Evolutionary conservation across 92 coral and sea anemone genomes (phyloP), one percentile per base, ranked within the genome.

Genomic region (Phenganax marumi): DNA sequence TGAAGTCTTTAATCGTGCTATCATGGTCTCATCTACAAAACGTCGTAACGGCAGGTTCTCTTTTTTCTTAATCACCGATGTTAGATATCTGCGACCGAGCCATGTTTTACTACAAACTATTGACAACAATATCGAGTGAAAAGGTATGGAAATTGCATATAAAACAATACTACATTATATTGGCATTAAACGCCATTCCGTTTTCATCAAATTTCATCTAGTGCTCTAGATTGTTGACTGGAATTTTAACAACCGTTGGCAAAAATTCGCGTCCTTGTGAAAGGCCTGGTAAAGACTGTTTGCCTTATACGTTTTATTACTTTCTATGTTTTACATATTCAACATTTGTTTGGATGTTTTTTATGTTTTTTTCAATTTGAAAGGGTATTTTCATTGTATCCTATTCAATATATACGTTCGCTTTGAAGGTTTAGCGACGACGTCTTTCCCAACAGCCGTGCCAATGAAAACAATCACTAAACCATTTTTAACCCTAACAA

Each of bases 61-160:
- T 26, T 49, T 8, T 81, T 62, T 62, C 10, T 70, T 75, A 86
- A 82, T 85, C 50, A 75, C 61, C 69, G 10, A 7, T 54, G 64
- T 63, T 64, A 93, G 98, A 95, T 61, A 93, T 95, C 18, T 74
- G 97, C 54, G 98, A 95, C 85, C 89, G 97, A 66, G 98, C 98
- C 18, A 86, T 91, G 69, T 91, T 95, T 81, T 95, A 95, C 54
- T 95, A 92, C 87, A 90, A 94, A 22, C 84, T 95, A 10, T 82
- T 95, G 22, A 90, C 98, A 51, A 92, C 90, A 57, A 97, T 95
- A 11, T 95, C 98, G 14, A 90, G 89, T 66, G 91, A 91, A 70
- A 95, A 92, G 91, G 97, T 92, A 69, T 8, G 76, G 17, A 70
- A 53, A 18, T 25, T 60, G 6, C 49, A 17, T 14, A 8, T 5